phyloP scores from a whole-genome alignment of 2,888 invertebrate species.

The Brachypterus glaber region DNA sequence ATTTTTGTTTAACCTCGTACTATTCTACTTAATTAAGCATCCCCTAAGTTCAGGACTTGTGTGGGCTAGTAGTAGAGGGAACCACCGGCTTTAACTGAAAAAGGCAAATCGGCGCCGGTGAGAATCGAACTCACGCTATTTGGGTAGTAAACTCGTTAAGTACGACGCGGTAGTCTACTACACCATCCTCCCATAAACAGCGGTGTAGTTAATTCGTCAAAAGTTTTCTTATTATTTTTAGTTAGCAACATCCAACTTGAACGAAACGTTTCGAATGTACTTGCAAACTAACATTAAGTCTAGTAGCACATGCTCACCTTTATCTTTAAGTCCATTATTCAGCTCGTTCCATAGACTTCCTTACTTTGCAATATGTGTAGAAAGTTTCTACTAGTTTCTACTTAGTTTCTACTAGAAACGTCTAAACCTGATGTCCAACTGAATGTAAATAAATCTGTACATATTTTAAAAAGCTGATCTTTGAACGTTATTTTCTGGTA shows the following conservation, averaged over 20 bases:
- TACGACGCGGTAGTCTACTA: too few species aligned
- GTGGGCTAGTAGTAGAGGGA: too few species aligned
- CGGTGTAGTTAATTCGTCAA: constrained; percentile 21
- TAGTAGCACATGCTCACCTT: constrained; percentile 19
- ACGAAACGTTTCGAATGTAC: constrained; percentile 11
- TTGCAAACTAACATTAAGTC: constrained; percentile 24
- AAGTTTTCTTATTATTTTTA: constrained; percentile 21
- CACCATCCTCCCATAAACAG: too few species aligned
- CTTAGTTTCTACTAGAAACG: too few species aligned
- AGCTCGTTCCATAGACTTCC: constrained; percentile 20
- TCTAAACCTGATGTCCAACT: constrained; percentile 26
- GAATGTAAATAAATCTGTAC: constrained; percentile 29
- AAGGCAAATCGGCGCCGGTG: too few species aligned
- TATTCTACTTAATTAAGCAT: too few species aligned
- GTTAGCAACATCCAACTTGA: constrained; percentile 24
- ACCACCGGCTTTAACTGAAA: too few species aligned
- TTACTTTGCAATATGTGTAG: constrained; percentile 22
- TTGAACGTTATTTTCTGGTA: constrained; percentile 30
- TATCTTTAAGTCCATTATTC: constrained; percentile 20
- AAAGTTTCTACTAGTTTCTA: too few species aligned
- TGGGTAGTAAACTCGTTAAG: too few species aligned
- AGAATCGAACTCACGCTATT: too few species aligned
- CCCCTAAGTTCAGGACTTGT: too few species aligned
- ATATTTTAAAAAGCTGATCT: constrained; percentile 31
- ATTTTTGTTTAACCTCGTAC: too few species aligned